phyloP scores from a whole-genome alignment of 2,113 vertebrate species.

The Chascanopsetta lugubris region DNA sequence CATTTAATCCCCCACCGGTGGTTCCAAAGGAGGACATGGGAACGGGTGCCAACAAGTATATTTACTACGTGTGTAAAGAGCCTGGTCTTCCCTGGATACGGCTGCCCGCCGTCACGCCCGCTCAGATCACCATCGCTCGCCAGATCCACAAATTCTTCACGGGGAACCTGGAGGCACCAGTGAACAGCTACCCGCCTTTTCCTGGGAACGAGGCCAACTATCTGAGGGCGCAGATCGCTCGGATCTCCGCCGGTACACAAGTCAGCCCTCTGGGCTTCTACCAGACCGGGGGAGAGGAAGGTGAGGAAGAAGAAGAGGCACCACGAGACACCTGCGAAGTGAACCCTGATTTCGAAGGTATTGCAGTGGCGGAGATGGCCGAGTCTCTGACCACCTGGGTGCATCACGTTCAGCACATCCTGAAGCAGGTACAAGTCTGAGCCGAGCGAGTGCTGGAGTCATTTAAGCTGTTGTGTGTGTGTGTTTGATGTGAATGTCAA shows the following conservation, averaged over 20 bases:
- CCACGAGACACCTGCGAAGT: constrained; percentile 81
- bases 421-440: constrained; percentile 84
- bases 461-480: neutral
- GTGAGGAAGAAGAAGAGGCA: constrained; percentile 86
- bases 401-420: constrained; percentile 89
- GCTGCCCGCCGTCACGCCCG: constrained; percentile 88
- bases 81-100: constrained; percentile 89
- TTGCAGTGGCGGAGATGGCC: constrained; percentile 82
- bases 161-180: constrained; percentile 83
- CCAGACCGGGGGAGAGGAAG: constrained; percentile 88
- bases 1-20: constrained; percentile 82
- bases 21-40: constrained; percentile 85
- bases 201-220: constrained; percentile 93
- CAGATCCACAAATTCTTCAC: constrained; percentile 91
- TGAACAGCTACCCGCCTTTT: constrained; percentile 91
- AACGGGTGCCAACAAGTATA: constrained; percentile 88
- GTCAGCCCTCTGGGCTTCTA: constrained; percentile 92
- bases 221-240: constrained; percentile 92
- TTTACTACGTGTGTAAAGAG: constrained; percentile 94
- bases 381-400: constrained; percentile 90
- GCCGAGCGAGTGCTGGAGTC: neutral
- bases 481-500: neutral
- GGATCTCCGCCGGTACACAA: constrained; percentile 93
- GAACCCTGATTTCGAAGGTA: constrained; percentile 90
- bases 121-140: constrained; percentile 88